A percentile compares a stretch with the other conserved stretches of the same genome.
These are phyloP conservation scores for Zoanthus solanderi DNA, from an alignment of 92 coral and sea anemone genomes.

Conservation along the genomic window DNA sequence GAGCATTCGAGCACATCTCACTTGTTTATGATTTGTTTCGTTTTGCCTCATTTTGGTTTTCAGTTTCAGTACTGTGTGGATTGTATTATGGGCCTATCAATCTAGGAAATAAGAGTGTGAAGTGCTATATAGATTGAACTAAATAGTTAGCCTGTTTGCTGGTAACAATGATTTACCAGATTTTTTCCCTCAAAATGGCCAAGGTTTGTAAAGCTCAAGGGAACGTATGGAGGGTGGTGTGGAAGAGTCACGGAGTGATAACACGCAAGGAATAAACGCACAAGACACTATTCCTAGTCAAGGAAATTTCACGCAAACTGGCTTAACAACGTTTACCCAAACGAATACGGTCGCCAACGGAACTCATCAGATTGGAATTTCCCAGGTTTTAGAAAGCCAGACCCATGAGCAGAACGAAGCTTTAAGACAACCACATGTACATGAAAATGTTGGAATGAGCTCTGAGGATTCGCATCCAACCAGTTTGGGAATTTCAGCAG, in stretches of 20 bases:
- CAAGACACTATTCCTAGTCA: constrained; percentile 66
- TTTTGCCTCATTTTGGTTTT: constrained; percentile 28
- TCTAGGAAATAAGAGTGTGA: constrained; percentile 17
- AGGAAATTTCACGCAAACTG: constrained; percentile 75
- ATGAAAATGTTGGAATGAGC: constrained; percentile 60
- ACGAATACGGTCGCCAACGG: constrained; percentile 78
- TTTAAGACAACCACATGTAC: constrained; percentile 64
- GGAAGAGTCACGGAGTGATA: constrained; percentile 82
- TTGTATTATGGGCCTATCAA: constrained; percentile 30
- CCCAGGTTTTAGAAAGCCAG: constrained; percentile 84
- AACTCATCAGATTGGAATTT: constrained; percentile 75
- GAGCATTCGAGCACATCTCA: constrained; percentile 39
- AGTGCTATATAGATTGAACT: constrained; percentile 27
- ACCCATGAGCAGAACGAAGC: constrained; percentile 66
- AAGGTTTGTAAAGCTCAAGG: constrained; percentile 43
- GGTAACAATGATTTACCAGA: constrained; percentile 35
- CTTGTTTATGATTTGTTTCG: constrained; percentile 58
- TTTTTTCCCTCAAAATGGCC: constrained; percentile 69
- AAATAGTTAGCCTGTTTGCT: not conserved
- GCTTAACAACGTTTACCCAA: constrained; percentile 75
- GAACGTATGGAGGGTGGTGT: constrained; percentile 81
- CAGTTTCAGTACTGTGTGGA: not conserved
- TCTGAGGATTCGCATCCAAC: constrained; percentile 75
- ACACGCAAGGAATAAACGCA: constrained; percentile 70
- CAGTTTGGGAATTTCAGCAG: constrained; percentile 70